Evolutionary conservation across 2,113 vertebrate genomes (phyloP).

Genomic region (Gallinago media): DNA sequence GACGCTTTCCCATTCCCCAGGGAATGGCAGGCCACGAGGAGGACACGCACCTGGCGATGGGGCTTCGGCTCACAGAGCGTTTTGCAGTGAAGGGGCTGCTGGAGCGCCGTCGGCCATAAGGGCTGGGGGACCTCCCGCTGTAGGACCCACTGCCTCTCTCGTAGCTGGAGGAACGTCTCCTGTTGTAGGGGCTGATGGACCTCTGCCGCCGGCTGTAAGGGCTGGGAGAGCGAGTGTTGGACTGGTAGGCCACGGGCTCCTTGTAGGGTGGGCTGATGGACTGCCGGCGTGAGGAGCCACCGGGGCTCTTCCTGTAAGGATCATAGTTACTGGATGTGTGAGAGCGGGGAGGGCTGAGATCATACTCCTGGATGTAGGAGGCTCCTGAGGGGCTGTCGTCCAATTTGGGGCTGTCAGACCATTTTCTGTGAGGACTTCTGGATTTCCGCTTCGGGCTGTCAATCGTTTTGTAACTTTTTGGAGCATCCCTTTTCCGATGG

Average conservation of each 20-base stretch:
- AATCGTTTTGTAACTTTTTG: conserved; percentile 88
- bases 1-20: not conserved
- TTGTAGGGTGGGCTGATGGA: conserved; percentile 90
- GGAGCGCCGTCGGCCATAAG: conserved; percentile 85
- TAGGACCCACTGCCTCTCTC: conserved; percentile 91
- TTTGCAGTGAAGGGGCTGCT: conserved; percentile 91
- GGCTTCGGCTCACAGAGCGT: conserved; percentile 93
- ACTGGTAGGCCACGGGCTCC: conserved; percentile 85
- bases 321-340: conserved; percentile 82
- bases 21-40: not conserved
- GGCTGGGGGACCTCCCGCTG: conserved; percentile 83
- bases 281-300: conserved; percentile 74
- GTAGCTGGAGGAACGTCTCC: conserved; percentile 93
- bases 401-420: conserved; percentile 82
- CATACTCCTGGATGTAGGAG: conserved; percentile 83
- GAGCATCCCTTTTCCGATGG: conserved; percentile 89
- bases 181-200: conserved; percentile 86
- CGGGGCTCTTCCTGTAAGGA: conserved; percentile 80
- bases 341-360: conserved; percentile 83
- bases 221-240: conserved; percentile 78
- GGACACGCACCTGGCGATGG: conserved; percentile 87
- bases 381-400: conserved; percentile 88
- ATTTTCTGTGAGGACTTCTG: conserved; percentile 87
- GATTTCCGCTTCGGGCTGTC: conserved; percentile 82
- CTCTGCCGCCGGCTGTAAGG: conserved; percentile 87